Evolutionary conservation across 2,888 invertebrate species (phyloP), one percentile per base, ranked within the genome.

Genomic region (Creontiades dilutus): DNA sequence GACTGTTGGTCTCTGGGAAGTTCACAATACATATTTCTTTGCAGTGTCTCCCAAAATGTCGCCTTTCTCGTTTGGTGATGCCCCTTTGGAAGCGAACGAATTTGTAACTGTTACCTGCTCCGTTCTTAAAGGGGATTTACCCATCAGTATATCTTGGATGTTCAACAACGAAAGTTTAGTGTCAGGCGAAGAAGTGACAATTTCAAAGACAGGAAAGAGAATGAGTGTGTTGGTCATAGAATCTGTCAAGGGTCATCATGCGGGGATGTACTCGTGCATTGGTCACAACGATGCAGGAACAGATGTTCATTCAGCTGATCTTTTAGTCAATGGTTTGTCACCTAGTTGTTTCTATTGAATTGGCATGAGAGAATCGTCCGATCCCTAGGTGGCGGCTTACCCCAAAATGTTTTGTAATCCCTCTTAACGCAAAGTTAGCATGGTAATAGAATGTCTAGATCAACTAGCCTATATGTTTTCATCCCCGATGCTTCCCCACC

Each of bases 221-320:
- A 94, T 95, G 75, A 95, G 95, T 92, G 94, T 95, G 68, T 93
- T 96, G 19, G 94, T 94, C 89, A 96, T 96, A 90, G 95, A 95
- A 91, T 94, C 95, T 14, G 96, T 97, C 81, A 95, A 95, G 86
- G 96, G 95, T 82, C 94, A 95, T 92, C 96, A 97, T 93, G 95
- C 95, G 91, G 97, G 97, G 92, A 94, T 95, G 90, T 97, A 96
- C 92, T 96, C 96, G 92, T 97, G 97, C 93, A 94, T 94, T 89
- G 96, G 95, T n/a, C 94, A 94, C 86, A 97, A 96, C 93, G 94
- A 94, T 92, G 96, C 96, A 75, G 97, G 96, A 91, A 94, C 94
- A 91, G 94, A 95, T 80, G 95, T 95, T 92, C 95, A 95, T 93
- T 95, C 96, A 9, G 94, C 96, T 84, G 94, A 94, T 92, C 94